Evolutionary conservation across 2,888 invertebrate genomes (phyloP).

Genomic region (Pristionchus arcanus): DNA sequence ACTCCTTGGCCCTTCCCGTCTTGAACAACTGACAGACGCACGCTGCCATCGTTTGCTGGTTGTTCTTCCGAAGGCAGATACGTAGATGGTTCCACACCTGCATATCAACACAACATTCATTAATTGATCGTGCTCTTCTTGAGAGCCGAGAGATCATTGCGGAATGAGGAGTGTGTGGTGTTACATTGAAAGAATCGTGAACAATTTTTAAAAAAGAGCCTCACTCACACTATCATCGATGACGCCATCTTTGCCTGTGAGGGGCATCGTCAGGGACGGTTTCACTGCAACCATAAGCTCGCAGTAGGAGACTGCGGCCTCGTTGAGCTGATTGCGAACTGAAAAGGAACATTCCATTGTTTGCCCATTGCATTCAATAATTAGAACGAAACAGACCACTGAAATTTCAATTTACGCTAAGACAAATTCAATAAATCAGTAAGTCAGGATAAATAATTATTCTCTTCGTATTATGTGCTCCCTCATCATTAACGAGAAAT

Average conservation of each 20-base stretch:
- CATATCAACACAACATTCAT: too few species aligned
- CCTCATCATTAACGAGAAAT: too few species aligned
- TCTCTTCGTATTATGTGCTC: too few species aligned
- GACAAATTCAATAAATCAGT: too few species aligned
- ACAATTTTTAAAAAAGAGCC: too few species aligned
- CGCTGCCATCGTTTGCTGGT: slow-evolving; percentile 50
- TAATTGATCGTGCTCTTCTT: too few species aligned
- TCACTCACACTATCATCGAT: slow-evolving; percentile 52
- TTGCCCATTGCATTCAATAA: too few species aligned
- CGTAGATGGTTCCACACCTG: slow-evolving; percentile 52
- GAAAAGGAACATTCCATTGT: too few species aligned
- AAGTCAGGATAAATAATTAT: too few species aligned
- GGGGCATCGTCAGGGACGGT: slow-evolving; percentile 5
- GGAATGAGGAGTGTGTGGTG: not conserved
- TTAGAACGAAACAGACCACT: too few species aligned
- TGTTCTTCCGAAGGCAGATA: slow-evolving; percentile 36
- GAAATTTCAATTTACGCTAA: too few species aligned
- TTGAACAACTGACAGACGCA: slow-evolving; percentile 50
- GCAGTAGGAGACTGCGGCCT: slow-evolving; percentile 4
- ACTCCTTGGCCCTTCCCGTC: slow-evolving; percentile 54
- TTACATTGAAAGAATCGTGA: not conserved
- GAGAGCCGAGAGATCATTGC: too few species aligned
- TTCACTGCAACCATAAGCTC: slow-evolving; percentile 25
- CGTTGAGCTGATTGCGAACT: slow-evolving; percentile 47
- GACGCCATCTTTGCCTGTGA: not conserved